Conservation (phyloP, 2,888 invertebrate species). For the Plemyria rubiginata region DNA sequence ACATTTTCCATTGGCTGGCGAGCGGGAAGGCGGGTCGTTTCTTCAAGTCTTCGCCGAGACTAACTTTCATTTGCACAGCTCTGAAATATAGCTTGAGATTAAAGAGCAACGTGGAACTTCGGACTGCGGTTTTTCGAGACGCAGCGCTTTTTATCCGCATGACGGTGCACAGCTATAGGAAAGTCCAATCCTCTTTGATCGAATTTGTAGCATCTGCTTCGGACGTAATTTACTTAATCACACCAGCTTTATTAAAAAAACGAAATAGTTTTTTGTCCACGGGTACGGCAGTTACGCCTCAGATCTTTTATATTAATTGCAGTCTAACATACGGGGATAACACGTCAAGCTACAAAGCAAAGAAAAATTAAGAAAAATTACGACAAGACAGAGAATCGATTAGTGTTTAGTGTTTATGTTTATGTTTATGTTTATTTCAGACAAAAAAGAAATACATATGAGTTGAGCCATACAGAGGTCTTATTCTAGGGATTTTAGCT, state of each 20-base stretch:
- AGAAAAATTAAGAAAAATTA: no score
- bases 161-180: constrained; percentile 49
- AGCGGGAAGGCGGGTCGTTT: constrained; percentile 71
- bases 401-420: no score
- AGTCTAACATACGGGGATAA: no score
- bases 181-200: constrained; percentile 50
- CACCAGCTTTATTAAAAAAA: background rate
- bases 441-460: no score
- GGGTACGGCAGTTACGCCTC: no score
- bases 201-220: constrained; percentile 18
- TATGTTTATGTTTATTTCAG: no score
- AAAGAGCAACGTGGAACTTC: constrained; percentile 75
- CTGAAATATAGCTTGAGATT: constrained; percentile 81
- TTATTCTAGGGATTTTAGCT: no score
- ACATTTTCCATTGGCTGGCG: constrained; percentile 81
- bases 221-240: constrained; percentile 8
- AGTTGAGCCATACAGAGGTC: no score
- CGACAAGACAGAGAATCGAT: no score
- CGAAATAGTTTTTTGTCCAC: no score
- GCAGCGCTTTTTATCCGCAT: constrained; percentile 55
- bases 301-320: no score
- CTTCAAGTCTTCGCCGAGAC: constrained; percentile 75
- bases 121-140: constrained; percentile 73
- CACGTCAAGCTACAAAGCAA: no score
- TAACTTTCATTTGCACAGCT: constrained; percentile 83